Conservation (phyloP, 2,113 vertebrate genomes). For the Melanerpes formicivorus region DNA sequence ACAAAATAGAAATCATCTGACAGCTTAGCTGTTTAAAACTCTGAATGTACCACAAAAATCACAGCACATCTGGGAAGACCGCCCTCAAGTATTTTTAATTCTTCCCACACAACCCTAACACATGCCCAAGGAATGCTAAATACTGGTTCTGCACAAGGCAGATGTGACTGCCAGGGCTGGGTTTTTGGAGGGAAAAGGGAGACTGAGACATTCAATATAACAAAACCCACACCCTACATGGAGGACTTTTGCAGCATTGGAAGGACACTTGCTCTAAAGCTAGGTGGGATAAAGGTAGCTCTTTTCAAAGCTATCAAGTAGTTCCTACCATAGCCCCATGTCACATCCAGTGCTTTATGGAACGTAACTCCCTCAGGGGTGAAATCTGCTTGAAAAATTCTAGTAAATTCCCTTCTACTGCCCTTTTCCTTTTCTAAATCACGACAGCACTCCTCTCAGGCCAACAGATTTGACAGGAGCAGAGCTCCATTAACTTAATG, state of each 20-base stretch:
- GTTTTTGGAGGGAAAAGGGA: neutral
- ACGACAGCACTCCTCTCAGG: neutral
- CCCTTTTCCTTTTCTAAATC: neutral
- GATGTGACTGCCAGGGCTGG: rapidly evolving
- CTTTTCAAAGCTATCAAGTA: neutral
- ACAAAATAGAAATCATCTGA: neutral
- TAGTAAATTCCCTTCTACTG: neutral
- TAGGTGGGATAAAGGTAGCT: neutral
- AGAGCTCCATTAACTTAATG: neutral
- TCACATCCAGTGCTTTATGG: neutral
- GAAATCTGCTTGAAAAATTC: neutral
- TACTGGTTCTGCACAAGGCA: neutral
- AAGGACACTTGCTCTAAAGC: neutral
- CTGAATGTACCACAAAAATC: neutral
- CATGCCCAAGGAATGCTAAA: neutral
- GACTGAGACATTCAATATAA: neutral
- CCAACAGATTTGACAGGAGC: neutral
- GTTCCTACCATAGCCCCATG: neutral
- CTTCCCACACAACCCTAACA: neutral
- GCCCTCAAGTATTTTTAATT: neutral
- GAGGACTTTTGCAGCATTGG: neutral
- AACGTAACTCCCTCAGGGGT: neutral
- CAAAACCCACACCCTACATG: neutral
- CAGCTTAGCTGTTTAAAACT: neutral
- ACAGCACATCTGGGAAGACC: neutral